These are phyloP conservation scores for Zophobas morio DNA, from an alignment of 1,140 invertebrate species.

Conservation along the genomic window DNA sequence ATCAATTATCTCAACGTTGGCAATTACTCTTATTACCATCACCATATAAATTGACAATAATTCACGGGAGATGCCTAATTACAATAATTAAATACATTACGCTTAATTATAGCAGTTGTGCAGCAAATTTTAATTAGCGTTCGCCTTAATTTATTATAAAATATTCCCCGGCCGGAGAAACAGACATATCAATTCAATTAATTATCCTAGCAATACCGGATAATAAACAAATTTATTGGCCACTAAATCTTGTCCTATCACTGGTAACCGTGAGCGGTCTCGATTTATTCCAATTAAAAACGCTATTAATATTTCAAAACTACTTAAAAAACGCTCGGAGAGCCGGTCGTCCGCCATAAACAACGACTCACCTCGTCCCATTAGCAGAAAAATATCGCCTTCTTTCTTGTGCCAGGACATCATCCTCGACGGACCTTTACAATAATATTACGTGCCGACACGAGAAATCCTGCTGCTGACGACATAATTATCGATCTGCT, in stretches of 20 bases:
- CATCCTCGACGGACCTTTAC: conserved; percentile 30
- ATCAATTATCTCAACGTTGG: conserved; percentile 34
- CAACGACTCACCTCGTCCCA: conserved; percentile 48
- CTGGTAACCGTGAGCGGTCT: conserved; percentile 47
- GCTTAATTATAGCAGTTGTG: conserved; percentile 38
- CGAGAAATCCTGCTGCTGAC: conserved; percentile 40
- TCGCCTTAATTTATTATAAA: conserved; percentile 41
- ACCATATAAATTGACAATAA: conserved; percentile 36
- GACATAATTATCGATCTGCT: conserved; percentile 42
- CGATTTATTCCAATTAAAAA: conserved; percentile 56
- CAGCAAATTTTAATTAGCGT: conserved; percentile 39
- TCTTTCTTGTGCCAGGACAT: conserved; percentile 31
- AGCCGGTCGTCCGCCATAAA: conserved; percentile 52
- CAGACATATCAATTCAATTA: conserved; percentile 43
- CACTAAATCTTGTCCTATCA: conserved; percentile 39
- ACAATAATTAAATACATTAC: conserved; percentile 41
- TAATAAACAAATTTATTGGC: conserved; percentile 42
- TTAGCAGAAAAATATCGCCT: conserved; percentile 34
- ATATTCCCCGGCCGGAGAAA: conserved; percentile 32
- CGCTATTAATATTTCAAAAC: conserved; percentile 56
- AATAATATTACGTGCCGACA: conserved; percentile 36
- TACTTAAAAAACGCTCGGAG: conserved; percentile 50
- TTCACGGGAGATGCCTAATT: conserved; percentile 25
- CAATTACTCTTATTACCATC: conserved; percentile 31
- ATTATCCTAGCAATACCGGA: conserved; percentile 40